These are phyloP conservation scores for Indri indri DNA, from an alignment of 2,113 vertebrate genomes.

Conservation along the genomic window DNA sequence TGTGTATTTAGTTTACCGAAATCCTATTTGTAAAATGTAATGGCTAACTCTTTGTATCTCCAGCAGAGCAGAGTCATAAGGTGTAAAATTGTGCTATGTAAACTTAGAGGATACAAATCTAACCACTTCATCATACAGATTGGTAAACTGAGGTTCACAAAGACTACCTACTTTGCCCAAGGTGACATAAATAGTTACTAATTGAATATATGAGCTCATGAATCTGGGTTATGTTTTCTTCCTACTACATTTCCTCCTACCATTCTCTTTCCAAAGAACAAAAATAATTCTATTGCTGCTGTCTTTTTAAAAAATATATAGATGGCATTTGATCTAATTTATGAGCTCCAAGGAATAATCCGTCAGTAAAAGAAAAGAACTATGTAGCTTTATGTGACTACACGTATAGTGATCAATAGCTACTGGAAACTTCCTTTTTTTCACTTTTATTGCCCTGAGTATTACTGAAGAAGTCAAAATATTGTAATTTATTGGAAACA, in stretches of 20 bases:
- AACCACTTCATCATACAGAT: background rate
- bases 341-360: background rate
- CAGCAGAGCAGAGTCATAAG: background rate
- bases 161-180: background rate
- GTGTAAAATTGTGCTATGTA: background rate
- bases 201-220: constrained; percentile 8
- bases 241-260: background rate
- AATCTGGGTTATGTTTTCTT: constrained; percentile 23
- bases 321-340: constrained; percentile 25
- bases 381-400: background rate
- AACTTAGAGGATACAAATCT: background rate
- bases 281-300: constrained; percentile 48
- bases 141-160: constrained; percentile 40
- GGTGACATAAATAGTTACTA: background rate
- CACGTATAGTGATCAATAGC: constrained; percentile 39
- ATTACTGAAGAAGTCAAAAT: constrained; percentile 25
- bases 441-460: constrained; percentile 18
- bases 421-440: background rate
- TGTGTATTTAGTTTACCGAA: background rate
- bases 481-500: constrained; percentile 45
- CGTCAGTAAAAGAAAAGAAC: constrained; percentile 26
- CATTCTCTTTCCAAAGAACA: constrained; percentile 44
- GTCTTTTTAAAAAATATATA: constrained; percentile 26
- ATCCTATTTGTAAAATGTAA: background rate
- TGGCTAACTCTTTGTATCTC: background rate